A percentile compares a stretch with the other conserved stretches of the same genome.
These are phyloP conservation scores for Dasysyrphus albostriatus DNA, from an alignment of 2,888 invertebrate species.

Conservation along the genomic window DNA sequence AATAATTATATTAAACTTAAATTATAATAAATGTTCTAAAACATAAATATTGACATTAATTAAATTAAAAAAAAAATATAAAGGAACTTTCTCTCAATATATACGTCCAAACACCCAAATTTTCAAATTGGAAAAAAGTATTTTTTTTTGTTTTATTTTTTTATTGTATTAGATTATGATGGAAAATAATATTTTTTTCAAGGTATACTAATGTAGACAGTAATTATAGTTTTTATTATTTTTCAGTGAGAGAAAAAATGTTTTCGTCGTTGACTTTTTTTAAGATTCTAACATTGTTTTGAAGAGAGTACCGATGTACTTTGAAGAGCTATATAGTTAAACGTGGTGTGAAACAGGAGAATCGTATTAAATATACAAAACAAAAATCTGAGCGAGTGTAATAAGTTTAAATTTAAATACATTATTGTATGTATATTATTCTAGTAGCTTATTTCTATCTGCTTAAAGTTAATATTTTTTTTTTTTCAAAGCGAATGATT, in stretches of 20 bases:
- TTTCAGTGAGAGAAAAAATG: not conserved
- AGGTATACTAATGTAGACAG: not conserved
- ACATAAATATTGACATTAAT: constrained; percentile 63
- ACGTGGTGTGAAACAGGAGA: not conserved
- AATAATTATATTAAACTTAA: constrained; percentile 36
- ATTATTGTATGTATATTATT: constrained; percentile 15
- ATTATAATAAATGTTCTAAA: constrained; percentile 44
- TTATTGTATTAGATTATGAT: constrained; percentile 30
- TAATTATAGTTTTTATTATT: constrained; percentile 11
- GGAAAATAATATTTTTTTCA: constrained; percentile 4
- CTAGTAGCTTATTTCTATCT: constrained; percentile 44
- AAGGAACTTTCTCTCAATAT: constrained; percentile 61
- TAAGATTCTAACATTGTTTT: not conserved
- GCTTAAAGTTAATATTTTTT: not conserved
- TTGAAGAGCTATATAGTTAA: constrained; percentile 23
- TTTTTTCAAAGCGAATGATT: no score
- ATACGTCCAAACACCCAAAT: constrained; percentile 77
- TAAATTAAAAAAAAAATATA: constrained; percentile 19
- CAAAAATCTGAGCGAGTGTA: not conserved
- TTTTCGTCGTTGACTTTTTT: not conserved
- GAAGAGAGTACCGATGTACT: not conserved
- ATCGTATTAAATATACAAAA: not conserved
- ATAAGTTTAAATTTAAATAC: not conserved
- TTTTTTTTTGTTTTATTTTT: constrained; percentile 41
- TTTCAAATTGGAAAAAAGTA: constrained; percentile 74